Percentiles rank a stretch among this genome's conserved stretches.
Evolutionary conservation across 2,113 vertebrate genomes (phyloP).

Genomic region (Chaenogobius annularis): DNA sequence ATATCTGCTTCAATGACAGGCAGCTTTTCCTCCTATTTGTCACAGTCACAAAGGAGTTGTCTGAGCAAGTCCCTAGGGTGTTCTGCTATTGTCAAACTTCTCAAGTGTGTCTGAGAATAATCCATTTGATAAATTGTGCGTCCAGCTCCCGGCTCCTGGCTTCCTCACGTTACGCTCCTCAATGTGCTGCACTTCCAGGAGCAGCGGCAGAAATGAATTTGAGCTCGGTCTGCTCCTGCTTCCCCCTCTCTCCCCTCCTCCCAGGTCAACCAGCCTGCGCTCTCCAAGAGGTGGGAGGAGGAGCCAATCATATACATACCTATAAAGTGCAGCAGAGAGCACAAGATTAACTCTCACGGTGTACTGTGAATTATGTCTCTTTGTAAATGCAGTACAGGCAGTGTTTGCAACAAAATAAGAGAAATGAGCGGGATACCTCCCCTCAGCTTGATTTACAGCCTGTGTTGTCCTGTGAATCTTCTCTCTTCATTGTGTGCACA

Average conservation of each 20-base stretch:
- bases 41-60: constrained; percentile 23
- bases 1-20: constrained; percentile 22
- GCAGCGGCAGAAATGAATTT: constrained; percentile 65
- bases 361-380: constrained; percentile 3
- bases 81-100: constrained; percentile 28
- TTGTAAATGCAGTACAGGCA: neutral
- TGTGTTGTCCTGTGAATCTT: constrained; percentile 29
- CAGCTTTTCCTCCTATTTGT: constrained; percentile 22
- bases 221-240: constrained; percentile 51
- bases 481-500: neutral
- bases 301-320: constrained; percentile 56
- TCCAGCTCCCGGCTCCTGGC: constrained; percentile 28
- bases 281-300: constrained; percentile 69
- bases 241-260: constrained; percentile 58
- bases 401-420: constrained; percentile 4
- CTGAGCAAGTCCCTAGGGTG: constrained; percentile 24
- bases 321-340: constrained; percentile 41
- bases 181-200: constrained; percentile 55
- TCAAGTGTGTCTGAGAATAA: constrained; percentile 35
- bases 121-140: constrained; percentile 51
- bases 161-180: constrained; percentile 44
- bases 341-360: constrained; percentile 16
- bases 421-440: neutral
- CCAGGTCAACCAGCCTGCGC: constrained; percentile 68
- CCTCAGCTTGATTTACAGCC: constrained; percentile 22